A percentile compares a stretch with the other conserved stretches of the same genome.
phyloP scores from a whole-genome alignment of 2,113 vertebrate species.

The Vulpes vulpes region DNA sequence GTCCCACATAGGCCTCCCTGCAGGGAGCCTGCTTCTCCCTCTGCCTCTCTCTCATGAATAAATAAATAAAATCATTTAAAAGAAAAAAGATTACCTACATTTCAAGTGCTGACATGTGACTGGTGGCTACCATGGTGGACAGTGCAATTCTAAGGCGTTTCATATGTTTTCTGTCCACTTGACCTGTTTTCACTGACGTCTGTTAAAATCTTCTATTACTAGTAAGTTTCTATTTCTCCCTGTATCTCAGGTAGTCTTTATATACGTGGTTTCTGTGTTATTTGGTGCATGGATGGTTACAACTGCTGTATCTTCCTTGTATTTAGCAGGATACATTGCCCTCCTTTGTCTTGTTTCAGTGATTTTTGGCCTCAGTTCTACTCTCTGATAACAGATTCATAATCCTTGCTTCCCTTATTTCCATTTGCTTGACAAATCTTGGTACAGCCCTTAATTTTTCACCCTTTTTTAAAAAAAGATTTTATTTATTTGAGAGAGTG shows the following conservation, averaged over 20 bases:
- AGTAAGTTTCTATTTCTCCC: not conserved
- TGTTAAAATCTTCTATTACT: not conserved
- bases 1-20: too few relatives aligned
- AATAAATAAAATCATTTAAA: too few relatives aligned
- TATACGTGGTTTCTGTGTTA: not conserved
- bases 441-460: not conserved
- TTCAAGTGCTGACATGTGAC: not conserved
- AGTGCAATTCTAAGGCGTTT: not conserved
- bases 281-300: not conserved
- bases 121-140: not conserved
- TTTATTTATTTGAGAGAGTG: not conserved
- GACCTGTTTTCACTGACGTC: not conserved
- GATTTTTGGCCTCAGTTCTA: not conserved
- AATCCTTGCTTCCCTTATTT: not conserved
- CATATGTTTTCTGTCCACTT: not conserved
- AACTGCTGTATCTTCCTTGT: not conserved
- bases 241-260: not conserved
- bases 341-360: not conserved
- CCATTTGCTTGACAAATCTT: constrained; percentile 43
- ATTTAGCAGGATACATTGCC: not conserved
- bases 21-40: too few relatives aligned
- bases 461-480: not conserved
- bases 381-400: not conserved
- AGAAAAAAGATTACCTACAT: not conserved
- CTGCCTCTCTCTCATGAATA: too few relatives aligned